Conservation (phyloP, 2,113 vertebrate genomes). For the Archilochus colubris region DNA sequence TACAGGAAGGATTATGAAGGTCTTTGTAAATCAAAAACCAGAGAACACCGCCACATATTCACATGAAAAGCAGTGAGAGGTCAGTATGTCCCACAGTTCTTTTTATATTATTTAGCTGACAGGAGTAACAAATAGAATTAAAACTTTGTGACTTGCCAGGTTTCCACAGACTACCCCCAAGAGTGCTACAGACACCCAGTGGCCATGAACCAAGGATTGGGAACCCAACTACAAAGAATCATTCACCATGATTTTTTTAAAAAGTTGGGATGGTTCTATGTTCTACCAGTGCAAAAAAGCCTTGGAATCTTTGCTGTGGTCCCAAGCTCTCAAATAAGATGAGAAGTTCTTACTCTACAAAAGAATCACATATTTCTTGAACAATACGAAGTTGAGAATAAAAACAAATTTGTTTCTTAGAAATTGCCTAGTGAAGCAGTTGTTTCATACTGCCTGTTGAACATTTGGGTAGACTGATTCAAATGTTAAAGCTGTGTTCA, state of each 20-base stretch:
- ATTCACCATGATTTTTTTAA: slow-evolving; percentile 13
- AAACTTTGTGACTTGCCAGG: background rate
- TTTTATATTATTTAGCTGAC: background rate
- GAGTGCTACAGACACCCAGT: background rate
- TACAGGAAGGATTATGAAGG: background rate
- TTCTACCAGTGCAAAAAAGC: background rate
- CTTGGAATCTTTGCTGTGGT: background rate
- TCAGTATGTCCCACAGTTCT: background rate
- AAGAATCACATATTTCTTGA: slow-evolving; percentile 62
- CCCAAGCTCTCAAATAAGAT: slow-evolving; percentile 34
- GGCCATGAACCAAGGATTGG: background rate
- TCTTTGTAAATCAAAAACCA: background rate
- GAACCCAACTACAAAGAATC: background rate
- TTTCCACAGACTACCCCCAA: background rate
- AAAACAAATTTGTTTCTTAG: slow-evolving; percentile 74
- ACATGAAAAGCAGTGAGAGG: background rate
- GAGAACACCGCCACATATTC: background rate
- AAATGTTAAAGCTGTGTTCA: slow-evolving; percentile 85
- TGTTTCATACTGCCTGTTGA: slow-evolving; percentile 84
- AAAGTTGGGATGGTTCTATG: background rate
- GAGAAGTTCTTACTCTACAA: slow-evolving; percentile 41
- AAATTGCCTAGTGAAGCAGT: slow-evolving; percentile 81
- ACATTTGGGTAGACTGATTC: slow-evolving; percentile 79
- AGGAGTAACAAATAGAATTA: background rate
- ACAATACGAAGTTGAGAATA: slow-evolving; percentile 77